Evolutionary conservation across 1,140 invertebrate genomes (phyloP).

Genomic region (Penaeus indicus): DNA sequence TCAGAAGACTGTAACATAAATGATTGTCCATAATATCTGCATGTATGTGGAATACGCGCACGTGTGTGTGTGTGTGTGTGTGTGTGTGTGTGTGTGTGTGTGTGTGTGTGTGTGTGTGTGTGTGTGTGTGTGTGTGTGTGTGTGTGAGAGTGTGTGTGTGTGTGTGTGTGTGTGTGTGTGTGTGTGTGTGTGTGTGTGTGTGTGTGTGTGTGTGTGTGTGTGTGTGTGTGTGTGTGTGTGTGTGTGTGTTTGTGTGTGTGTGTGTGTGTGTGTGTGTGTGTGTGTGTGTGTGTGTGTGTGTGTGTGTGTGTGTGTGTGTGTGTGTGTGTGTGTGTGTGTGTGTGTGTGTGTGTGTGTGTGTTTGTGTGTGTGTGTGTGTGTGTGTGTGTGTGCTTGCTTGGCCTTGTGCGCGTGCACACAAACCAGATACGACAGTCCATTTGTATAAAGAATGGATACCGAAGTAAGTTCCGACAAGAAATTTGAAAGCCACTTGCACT

Average conservation of each 20-base stretch:
- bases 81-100: background rate
- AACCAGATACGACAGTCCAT: no score
- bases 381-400: background rate
- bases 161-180: background rate
- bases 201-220: background rate
- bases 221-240: background rate
- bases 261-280: background rate
- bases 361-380: constrained; percentile 10
- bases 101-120: background rate
- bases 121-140: constrained; percentile 12
- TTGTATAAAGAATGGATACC: no score
- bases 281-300: background rate
- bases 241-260: constrained; percentile 11
- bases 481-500: no score
- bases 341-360: constrained; percentile 4
- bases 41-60: background rate
- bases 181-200: background rate
- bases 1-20: no score
- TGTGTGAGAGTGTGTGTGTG: background rate
- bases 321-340: background rate
- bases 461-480: no score
- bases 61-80: background rate
- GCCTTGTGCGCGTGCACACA: no score
- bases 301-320: background rate
- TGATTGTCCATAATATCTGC: no score